Base-by-base conservation (phyloP, 2,888 invertebrate genomes). In the Polydrusus cervinus region DNA sequence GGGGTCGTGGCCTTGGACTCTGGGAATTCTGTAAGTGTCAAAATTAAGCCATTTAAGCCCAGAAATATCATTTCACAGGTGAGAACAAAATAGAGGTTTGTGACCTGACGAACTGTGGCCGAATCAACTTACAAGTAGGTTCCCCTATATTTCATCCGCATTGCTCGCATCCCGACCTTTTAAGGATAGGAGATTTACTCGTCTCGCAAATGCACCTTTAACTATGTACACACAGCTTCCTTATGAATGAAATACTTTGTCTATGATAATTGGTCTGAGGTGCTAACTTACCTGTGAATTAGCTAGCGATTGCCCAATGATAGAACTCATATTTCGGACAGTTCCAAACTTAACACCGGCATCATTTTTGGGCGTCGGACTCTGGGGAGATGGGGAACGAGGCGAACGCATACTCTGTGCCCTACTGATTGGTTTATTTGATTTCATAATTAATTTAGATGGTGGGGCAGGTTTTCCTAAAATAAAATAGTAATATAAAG, bases 371-470 rank as follows among this genome's bases (percentile, higher is more conserved):
- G 64, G 55, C 8, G 68, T 49, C 13, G 89, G 87, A 47, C 89
- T 88, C 51, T 89, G 87, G 0, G 90, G 90, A 0, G 90, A 89
- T 0, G 91, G 90, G 0, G 91, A 94, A 87, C 94, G 91, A 30
- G 95, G 94, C 80, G 93, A 90, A 86, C 94, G 90, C 94, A 96
- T 94, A 86, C 95, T 95, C 85, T 95, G 95, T 80, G 95, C 93
- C 77, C 95, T 88, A 10, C 92, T 90, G 3, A 94, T 93, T 66
- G 78, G 72, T 47, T 76, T 77, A 64, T 73, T 78, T 45, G 79
- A 70, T 71, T 87, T 90, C 1, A 91, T 90, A 78, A 91, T 91
- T 30, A 90, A 87, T 86, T 93, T 93, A 30, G 91, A 91, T 45
- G 93, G 92, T 3, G 92, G 91, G 43, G 91, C 90, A 3, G 92